These are phyloP conservation scores for Neosilurus mollespiculum DNA, from an alignment of 2,797 vertebrate species.

Conservation along the genomic window DNA sequence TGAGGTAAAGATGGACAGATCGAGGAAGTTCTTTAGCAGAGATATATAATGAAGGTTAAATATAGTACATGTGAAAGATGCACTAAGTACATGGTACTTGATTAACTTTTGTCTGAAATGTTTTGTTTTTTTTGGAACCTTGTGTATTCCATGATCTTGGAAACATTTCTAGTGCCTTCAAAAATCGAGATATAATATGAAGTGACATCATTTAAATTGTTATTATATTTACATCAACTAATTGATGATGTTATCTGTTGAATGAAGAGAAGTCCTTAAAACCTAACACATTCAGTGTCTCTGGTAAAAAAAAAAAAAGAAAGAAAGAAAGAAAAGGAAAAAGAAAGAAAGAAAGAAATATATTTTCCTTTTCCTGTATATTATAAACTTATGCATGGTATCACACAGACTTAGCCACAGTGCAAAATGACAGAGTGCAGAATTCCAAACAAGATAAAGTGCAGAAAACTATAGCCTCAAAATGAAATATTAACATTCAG, in stretches of 20 bases:
- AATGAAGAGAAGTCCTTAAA: background rate
- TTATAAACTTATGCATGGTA: background rate
- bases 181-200: background rate
- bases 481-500: conserved; percentile 1
- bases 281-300: background rate
- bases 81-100: background rate
- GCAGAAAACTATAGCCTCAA: background rate
- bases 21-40: background rate
- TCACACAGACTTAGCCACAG: background rate
- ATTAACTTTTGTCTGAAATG: background rate
- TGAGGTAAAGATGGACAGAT: background rate
- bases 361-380: background rate
- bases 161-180: background rate
- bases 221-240: background rate
- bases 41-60: background rate
- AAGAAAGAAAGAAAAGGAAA: too few relatives aligned
- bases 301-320: background rate
- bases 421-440: background rate
- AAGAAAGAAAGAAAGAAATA: too few relatives aligned
- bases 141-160: background rate
- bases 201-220: background rate
- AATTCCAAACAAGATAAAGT: background rate
- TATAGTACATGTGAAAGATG: background rate
- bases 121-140: background rate
- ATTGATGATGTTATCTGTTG: background rate